Conservation (phyloP, 2,113 vertebrate genomes). For the Carassius auratus region DNA sequence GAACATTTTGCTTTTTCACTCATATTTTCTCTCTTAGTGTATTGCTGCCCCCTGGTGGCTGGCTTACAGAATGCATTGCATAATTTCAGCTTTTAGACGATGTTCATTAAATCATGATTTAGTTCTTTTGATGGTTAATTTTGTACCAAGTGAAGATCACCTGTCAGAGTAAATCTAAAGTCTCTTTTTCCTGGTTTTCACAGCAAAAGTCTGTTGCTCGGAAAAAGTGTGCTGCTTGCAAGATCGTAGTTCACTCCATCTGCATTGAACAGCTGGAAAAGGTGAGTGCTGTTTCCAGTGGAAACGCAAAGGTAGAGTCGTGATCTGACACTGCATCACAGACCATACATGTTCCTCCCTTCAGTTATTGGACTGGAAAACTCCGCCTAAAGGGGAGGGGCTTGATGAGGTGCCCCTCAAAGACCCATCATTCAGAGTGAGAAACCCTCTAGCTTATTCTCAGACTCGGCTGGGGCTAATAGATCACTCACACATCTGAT, state of each 20-base stretch:
- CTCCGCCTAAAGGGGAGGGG: conserved; percentile 56
- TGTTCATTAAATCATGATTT: not conserved
- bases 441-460: conserved; percentile 50
- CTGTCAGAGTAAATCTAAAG: not conserved
- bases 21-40: not conserved
- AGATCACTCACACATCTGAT: conserved; percentile 35
- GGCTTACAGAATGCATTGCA: not conserved
- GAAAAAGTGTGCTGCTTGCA: conserved; percentile 93
- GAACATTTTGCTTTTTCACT: not conserved
- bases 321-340: conserved; percentile 38
- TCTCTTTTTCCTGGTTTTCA: conserved; percentile 35
- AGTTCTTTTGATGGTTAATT: not conserved
- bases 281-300: conserved; percentile 70
- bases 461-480: conserved; percentile 33
- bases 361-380: conserved; percentile 69
- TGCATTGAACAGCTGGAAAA: conserved; percentile 94
- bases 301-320: not conserved
- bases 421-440: conserved; percentile 75
- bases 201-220: conserved; percentile 91
- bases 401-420: conserved; percentile 61
- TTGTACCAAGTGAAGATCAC: not conserved
- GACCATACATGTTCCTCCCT: conserved; percentile 54
- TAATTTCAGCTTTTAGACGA: not conserved
- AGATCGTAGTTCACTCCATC: conserved; percentile 89
- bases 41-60: conserved; percentile 41